Evolutionary conservation across 2,113 vertebrate genomes (phyloP).

Genomic region (Crotalus horridus): DNA sequence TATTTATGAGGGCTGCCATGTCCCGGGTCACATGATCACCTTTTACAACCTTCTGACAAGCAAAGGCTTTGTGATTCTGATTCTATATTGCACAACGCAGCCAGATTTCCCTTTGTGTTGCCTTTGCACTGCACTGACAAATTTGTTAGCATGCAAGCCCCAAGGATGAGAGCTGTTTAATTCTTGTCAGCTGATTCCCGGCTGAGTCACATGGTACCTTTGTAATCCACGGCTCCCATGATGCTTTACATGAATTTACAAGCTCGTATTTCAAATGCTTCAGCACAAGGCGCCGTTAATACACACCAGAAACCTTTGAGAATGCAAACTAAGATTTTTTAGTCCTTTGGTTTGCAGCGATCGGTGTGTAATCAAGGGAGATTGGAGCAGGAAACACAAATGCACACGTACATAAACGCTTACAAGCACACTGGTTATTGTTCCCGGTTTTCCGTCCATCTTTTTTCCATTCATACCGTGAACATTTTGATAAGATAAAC

Average conservation of each 20-base stretch:
- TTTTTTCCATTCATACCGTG: neutral
- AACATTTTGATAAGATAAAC: slow-evolving; percentile 30
- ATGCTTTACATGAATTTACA: neutral
- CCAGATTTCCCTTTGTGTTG: neutral
- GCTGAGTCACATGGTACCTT: neutral
- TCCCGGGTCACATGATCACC: too few species aligned
- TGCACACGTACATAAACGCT: neutral
- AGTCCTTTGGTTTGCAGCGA: slow-evolving; percentile 25
- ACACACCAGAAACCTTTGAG: slow-evolving; percentile 17
- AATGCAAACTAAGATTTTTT: slow-evolving; percentile 23
- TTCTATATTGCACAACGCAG: neutral
- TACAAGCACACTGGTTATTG: neutral
- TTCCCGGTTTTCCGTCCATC: neutral
- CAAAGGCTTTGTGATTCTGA: neutral
- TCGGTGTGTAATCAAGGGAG: slow-evolving; percentile 26
- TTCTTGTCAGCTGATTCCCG: neutral
- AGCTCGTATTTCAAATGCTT: slow-evolving; percentile 45
- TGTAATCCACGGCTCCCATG: neutral
- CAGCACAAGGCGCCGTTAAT: slow-evolving; percentile 20
- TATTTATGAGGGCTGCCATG: too few species aligned
- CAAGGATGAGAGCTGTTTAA: neutral
- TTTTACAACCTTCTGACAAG: too few species aligned
- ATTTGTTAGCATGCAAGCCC: neutral
- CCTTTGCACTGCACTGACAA: neutral
- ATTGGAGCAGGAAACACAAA: neutral